A percentile compares a stretch with the other conserved stretches of the same genome.
These are phyloP conservation scores for Canis aureus DNA, from an alignment of 2,113 vertebrate species.

Conservation along the genomic window DNA sequence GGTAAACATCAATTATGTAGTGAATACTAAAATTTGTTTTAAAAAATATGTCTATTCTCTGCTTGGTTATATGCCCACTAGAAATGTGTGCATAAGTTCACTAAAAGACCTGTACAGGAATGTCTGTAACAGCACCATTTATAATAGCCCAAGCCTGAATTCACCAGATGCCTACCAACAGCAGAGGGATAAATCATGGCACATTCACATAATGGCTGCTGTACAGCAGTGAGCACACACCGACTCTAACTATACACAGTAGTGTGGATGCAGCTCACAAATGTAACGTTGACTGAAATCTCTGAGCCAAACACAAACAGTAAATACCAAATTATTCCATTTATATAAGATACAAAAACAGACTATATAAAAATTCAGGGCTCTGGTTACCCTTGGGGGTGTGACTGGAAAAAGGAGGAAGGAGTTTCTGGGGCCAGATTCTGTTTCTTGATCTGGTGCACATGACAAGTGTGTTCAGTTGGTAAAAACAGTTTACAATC, in stretches of 20 bases:
- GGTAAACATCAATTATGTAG: neutral
- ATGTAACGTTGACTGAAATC: rapidly evolving
- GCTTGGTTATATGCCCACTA: neutral
- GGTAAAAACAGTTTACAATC: neutral
- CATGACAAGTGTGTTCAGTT: rapidly evolving
- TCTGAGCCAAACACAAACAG: neutral
- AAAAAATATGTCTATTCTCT: neutral
- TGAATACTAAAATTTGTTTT: slow-evolving; percentile 11
- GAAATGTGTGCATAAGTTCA: neutral
- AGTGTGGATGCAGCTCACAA: neutral
- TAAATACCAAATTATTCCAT: neutral
- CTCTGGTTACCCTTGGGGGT: neutral
- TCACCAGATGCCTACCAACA: neutral
- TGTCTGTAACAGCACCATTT: too few species aligned
- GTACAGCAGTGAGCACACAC: rapidly evolving
- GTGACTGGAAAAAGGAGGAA: neutral
- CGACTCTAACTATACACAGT: neutral
- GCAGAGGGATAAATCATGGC: too few species aligned
- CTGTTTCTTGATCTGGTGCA: neutral
- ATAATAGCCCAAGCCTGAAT: neutral
- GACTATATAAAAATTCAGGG: neutral
- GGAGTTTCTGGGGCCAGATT: neutral
- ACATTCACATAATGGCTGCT: neutral
- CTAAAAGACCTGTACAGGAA: neutral
- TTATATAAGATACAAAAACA: neutral